A percentile compares a stretch with the other conserved stretches of the same genome.
Evolutionary conservation across 2,888 invertebrate genomes (phyloP).

Genomic region (Phaedon cochleariae): DNA sequence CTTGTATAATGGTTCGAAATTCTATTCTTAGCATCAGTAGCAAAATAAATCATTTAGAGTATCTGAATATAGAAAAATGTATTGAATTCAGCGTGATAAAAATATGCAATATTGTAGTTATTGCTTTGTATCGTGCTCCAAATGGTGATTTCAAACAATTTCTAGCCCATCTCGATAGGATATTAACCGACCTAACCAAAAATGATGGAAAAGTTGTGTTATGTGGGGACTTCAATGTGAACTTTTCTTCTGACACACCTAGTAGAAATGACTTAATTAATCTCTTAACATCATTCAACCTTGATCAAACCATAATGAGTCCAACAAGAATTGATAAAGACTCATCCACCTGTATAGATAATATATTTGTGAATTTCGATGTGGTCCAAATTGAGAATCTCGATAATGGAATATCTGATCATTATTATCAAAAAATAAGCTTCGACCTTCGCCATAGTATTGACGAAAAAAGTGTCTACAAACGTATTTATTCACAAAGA

Average conservation of each 20-base stretch:
- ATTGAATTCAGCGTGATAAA: slow-evolving; percentile 12
- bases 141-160: slow-evolving; percentile 9
- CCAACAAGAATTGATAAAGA: slow-evolving; percentile 8
- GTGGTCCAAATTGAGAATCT: not conserved
- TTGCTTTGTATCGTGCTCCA: slow-evolving; percentile 3
- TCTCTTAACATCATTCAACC: slow-evolving; percentile 8
- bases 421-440: not conserved
- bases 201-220: slow-evolving; percentile 7
- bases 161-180: slow-evolving; percentile 7
- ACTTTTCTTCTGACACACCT: not conserved
- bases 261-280: slow-evolving; percentile 8
- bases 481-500: slow-evolving; percentile 10
- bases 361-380: slow-evolving; percentile 15
- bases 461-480: not conserved
- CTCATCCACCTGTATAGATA: slow-evolving; percentile 1
- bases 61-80: not conserved
- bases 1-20: not conserved
- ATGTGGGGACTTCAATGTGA: not conserved
- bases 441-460: not conserved
- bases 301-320: not conserved
- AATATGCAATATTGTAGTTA: not conserved
- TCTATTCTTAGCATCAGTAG: not conserved
- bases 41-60: not conserved
- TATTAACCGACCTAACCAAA: not conserved
- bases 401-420: not conserved